Base-by-base conservation (phyloP, 1,140 invertebrate species). In the Bombus fervidus region DNA sequence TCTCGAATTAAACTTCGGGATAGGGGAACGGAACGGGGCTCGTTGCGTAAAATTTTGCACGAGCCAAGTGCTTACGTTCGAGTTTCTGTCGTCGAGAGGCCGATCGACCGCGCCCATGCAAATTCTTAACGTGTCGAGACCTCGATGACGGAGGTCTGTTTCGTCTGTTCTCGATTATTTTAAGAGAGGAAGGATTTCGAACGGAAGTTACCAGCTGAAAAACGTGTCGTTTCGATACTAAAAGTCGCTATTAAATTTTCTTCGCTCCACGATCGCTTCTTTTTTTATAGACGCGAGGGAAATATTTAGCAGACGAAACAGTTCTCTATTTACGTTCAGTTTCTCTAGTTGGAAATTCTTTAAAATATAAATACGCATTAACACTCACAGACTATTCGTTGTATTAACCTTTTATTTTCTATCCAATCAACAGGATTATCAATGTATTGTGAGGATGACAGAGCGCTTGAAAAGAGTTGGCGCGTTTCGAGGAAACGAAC, bases 11-110 rank as follows among this genome's bases (percentile, higher is more conserved):
- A 75, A 82, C 12, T 43, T 22, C 0, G 41, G 37, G 37, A 22
- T 22, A 34, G 34, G 62, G 62, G 62, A 47, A 34, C 43, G 62
- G 62, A 59, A 47, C 43, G n/a, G 31, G 18, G 34, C 13, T 15
- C 31, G 73, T 83, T 83, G 68, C 82, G 82, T 83, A 83, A 80
- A 83, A 78, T 83, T 78, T 83, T 3, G 62, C 37, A 9, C 82
- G 64, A 59, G 82, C 82, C 82, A 83, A 78, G 3, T 28, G 15
- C 12, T 64, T 34, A 83, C 80, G 80, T 5, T 25, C 31, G 28
- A 34, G 39, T n/a, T 12, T 18, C 69, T 25, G 22, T 69, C 68
- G 37, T 64, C 37, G 28, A 28, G 53, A 37, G 31, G 25, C 25
- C 41, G n/a, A 68, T 71, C 69, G 34, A 10, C 47, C 34, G 66